A percentile compares a stretch with the other conserved stretches of the same genome.
phyloP scores from a whole-genome alignment of 1,140 invertebrate species.

The Drosophila micromelanica region DNA sequence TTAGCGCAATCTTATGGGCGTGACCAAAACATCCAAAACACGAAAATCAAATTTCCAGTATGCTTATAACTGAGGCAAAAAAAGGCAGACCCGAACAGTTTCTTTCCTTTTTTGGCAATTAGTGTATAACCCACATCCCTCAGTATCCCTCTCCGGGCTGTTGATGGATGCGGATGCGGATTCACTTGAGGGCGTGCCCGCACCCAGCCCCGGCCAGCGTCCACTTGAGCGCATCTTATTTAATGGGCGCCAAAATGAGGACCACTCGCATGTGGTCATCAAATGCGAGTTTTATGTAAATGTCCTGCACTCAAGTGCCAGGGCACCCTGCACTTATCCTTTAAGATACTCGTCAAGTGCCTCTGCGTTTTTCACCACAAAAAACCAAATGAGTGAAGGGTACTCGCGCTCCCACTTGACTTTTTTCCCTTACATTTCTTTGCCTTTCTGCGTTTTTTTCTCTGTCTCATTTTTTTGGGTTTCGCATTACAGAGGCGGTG shows the following conservation, averaged over 20 bases:
- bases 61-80: background rate
- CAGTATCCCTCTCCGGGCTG: background rate
- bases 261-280: constrained; percentile 26
- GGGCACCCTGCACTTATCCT: constrained; percentile 47
- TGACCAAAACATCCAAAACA: constrained; percentile 74
- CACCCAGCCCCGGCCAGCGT: constrained; percentile 3
- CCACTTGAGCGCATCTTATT: constrained; percentile 44
- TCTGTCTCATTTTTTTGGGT: constrained; percentile 1
- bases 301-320: constrained; percentile 51
- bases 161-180: constrained; percentile 48
- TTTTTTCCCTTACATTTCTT: constrained; percentile 7
- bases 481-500: constrained; percentile 39
- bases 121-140: constrained; percentile 5
- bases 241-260: constrained; percentile 45
- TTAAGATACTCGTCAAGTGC: constrained; percentile 46
- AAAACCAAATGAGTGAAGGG: constrained; percentile 24
- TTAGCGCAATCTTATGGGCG: constrained; percentile 46
- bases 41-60: constrained; percentile 75
- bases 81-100: constrained; percentile 18
- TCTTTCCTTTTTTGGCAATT: constrained; percentile 35
- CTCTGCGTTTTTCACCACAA: constrained; percentile 7
- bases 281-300: constrained; percentile 74
- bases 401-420: constrained; percentile 32
- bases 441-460: background rate
- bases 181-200: constrained; percentile 29